phyloP scores from a whole-genome alignment of 2,113 vertebrate species.

The Cyanoliseus patagonus region DNA sequence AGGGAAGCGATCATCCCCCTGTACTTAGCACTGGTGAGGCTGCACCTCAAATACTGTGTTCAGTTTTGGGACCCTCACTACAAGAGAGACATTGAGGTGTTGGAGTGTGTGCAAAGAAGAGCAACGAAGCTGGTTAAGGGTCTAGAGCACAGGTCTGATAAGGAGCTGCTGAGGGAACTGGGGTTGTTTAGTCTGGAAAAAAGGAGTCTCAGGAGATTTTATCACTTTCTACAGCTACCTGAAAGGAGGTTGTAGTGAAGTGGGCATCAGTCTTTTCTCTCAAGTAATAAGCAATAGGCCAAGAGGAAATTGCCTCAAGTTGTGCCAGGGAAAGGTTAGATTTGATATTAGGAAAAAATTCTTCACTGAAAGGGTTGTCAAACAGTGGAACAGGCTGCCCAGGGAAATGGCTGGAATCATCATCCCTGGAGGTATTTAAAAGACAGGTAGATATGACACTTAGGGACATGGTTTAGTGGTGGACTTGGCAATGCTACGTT shows the following conservation, averaged over 20 bases:
- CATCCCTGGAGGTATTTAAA: not conserved
- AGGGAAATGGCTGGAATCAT: not conserved
- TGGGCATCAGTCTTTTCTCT: not conserved
- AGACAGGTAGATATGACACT: not conserved
- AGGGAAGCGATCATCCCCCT: not conserved
- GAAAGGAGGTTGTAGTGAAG: not conserved
- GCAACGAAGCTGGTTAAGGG: not conserved
- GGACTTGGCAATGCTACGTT: not conserved
- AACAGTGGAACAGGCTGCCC: not conserved
- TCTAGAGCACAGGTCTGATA: not conserved
- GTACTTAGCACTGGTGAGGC: not conserved
- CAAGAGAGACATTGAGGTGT: not conserved
- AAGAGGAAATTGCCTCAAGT: not conserved
- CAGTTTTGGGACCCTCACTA: not conserved
- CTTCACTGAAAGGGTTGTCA: not conserved
- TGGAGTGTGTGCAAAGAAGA: not conserved
- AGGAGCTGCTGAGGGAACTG: not conserved
- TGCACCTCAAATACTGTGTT: not conserved
- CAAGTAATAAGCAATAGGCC: too few species aligned
- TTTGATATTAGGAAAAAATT: not conserved
- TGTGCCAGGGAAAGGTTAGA: not conserved
- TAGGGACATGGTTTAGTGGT: not conserved
- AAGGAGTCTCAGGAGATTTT: not conserved
- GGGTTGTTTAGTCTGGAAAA: not conserved
- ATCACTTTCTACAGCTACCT: not conserved